Base-by-base conservation (phyloP, 2,113 vertebrate genomes). In the Psephotus haematonotus region DNA sequence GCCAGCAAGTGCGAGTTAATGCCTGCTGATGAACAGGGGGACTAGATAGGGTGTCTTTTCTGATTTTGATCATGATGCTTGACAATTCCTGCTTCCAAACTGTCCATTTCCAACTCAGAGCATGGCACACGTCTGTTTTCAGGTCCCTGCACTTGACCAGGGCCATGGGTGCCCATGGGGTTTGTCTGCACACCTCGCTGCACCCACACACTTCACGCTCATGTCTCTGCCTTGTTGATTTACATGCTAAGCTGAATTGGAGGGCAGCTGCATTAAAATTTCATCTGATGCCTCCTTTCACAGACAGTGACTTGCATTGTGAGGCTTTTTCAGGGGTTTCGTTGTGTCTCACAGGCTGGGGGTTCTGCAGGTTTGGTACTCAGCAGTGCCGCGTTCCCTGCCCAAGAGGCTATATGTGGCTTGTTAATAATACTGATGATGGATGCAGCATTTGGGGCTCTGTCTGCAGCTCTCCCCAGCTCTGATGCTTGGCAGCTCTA, bases 51-150 rank as follows among this genome's bases (percentile, higher is more conserved):
- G 29, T 65, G 44, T 77, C 59, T 78, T n/a, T 62, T n/a, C 46
- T 84, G 77, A 52, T 86, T 74, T 86, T 59, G 74, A n/a, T 84
- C 83, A 44, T 20, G 77, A 16, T 70, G 19, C 35, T 50, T 71
- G 74, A 60, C 65, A 71, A 16, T 65, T 85, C 43, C 75, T 94
- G 62, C 57, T 44, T 89, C 39, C 53, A 23, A 33, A 55, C 39
- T 8, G 22, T 19, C 55, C 19, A 1, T 71, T 55, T 71, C 43
- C 57, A 69, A 0, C 4, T 7, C 4, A 6, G 63, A 63, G 31
- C 6, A 4, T 1, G 3, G 52, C 39, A 31, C 31, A 8, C 0
- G 0, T 55, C 75, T 1, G 0, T 4, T 2, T 65, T 52, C 39
- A 24, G 82, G 22, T 82, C 76, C 86, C 63, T 46, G 11, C 4